Percentiles rank a stretch among this genome's conserved stretches.
Evolutionary conservation across 2,113 vertebrate species (phyloP).

Genomic region (Pterophyllum scalare): DNA sequence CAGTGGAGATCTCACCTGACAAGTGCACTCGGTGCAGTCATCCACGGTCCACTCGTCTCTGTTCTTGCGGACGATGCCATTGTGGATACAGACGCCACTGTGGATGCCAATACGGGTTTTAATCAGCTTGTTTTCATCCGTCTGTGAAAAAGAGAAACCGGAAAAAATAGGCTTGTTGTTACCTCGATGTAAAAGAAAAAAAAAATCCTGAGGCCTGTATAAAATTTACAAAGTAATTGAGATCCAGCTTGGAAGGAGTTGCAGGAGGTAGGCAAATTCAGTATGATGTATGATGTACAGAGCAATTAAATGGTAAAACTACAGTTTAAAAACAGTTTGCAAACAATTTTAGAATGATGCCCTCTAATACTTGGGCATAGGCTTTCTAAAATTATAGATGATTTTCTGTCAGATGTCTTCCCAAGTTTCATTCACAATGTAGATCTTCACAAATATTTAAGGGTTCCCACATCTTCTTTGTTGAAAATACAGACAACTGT

Average conservation of each 20-base stretch:
- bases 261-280: neutral
- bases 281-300: neutral
- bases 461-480: neutral
- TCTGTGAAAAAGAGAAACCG: conserved; percentile 73
- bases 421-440: neutral
- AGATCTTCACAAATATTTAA: conserved; percentile 5
- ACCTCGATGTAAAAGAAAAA: neutral
- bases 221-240: neutral
- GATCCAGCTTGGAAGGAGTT: neutral
- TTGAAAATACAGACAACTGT: neutral
- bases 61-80: conserved; percentile 91
- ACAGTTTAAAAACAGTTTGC: neutral
- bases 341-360: neutral
- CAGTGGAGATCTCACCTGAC: conserved; percentile 76
- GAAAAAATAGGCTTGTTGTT: neutral
- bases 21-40: conserved; percentile 96
- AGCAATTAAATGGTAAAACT: neutral
- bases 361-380: too few species aligned
- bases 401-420: neutral
- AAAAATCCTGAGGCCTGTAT: neutral
- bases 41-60: conserved; percentile 95
- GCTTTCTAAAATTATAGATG: neutral
- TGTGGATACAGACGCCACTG: conserved; percentile 90
- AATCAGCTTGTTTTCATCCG: conserved; percentile 88
- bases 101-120: conserved; percentile 80